Evolutionary conservation across 1,140 invertebrate genomes (phyloP), one percentile per base, ranked within the genome.

Genomic region (Agrypnia vestita): DNA sequence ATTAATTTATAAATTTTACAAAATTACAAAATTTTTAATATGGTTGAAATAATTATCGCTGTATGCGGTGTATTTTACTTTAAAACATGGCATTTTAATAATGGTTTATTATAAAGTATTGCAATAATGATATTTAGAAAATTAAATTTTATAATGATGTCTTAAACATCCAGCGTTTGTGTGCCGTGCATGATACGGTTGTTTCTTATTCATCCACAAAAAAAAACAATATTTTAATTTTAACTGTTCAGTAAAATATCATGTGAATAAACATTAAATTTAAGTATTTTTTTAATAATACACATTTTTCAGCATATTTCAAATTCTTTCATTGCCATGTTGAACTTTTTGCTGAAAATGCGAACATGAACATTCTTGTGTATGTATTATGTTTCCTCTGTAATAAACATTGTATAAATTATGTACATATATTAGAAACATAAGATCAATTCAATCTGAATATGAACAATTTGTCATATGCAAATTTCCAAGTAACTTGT

Each of bases 381-480:
- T 51, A 46, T 51, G 47, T n/a, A 71, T 17, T 49, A 47, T 3
- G 4, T 17, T 19, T n/a, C 46, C 17, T 51, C 17, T 51, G 0
- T 0, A 12, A 71, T 51, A 25, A 17, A 62, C 19, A 35, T 35
- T 35, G 1, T 35, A 35, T 35, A 1, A 6, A 3, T 35, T 35
- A 6, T n/a, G n/a, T n/a, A n/a, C n/a, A n/a, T n/a, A 35, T 35
- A 35, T 35, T 35, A 71, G 25, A 51, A 71, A 9, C 13, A 25
- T 11, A 11, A 11, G 67, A 13, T 71, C 67, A 71, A 71, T 71
- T 21, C 67, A 71, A 71, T 71, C 12, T 71, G 47, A 51, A 35
- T 11, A 47, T 71, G 15, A 21, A n/a, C 67, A 4, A 25, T 7
- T 51, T 49, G 21, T 71, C 11, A 51, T 53, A 69, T 69, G 15